Evolutionary conservation across 92 coral and sea anemone species (phyloP).

Genomic region (Phenganax subtilis): DNA sequence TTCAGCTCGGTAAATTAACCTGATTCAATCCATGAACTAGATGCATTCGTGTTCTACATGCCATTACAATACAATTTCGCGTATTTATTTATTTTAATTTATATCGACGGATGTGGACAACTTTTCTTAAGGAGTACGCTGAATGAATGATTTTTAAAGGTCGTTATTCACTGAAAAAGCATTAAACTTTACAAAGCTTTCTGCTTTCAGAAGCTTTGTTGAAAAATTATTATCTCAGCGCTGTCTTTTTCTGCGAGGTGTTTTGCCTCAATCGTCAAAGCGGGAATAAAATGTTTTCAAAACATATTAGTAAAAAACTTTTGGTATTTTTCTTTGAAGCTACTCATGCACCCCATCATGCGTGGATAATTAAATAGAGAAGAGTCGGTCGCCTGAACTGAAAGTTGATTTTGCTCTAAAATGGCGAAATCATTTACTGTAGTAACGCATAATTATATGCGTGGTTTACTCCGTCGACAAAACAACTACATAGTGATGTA

Average conservation of each 20-base stretch:
- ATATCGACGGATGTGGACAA: background rate
- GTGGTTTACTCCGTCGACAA: conserved; percentile 1
- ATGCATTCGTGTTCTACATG: conserved; percentile 2
- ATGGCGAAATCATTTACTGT: background rate
- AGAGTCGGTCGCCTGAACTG: background rate
- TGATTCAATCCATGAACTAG: conserved; percentile 29
- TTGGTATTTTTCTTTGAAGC: background rate
- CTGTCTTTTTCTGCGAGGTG: too few relatives aligned
- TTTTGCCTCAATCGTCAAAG: too few relatives aligned
- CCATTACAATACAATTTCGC: background rate
- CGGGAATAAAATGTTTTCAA: too few relatives aligned
- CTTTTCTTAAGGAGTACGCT: background rate
- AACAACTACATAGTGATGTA: background rate
- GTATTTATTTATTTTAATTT: background rate
- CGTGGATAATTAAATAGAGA: background rate
- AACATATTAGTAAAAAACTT: background rate
- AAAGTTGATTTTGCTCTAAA: background rate
- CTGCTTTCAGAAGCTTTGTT: too few relatives aligned
- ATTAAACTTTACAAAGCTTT: too few relatives aligned
- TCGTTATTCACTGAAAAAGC: too few relatives aligned
- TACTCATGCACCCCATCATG: background rate
- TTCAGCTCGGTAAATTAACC: conserved; percentile 87
- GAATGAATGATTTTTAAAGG: background rate
- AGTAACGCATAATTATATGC: conserved; percentile 5
- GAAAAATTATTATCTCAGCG: too few relatives aligned